These are phyloP conservation scores for Caenorhabditis drosophilae DNA, from an alignment of 2,888 invertebrate species.

Conservation along the genomic window DNA sequence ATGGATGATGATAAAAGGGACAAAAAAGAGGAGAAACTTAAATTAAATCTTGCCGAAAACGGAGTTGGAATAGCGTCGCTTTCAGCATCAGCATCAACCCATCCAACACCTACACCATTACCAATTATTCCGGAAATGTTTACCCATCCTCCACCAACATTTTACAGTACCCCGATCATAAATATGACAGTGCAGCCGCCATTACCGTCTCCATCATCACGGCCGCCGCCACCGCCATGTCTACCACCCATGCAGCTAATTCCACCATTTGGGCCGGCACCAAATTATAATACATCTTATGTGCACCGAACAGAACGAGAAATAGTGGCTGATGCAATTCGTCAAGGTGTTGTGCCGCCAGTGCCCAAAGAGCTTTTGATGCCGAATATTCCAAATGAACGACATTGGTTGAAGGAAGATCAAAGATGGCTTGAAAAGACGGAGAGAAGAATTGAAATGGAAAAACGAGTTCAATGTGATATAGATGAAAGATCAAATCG, in stretches of 20 bases:
- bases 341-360: constrained; percentile 28
- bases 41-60: too few species aligned
- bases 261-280: not conserved
- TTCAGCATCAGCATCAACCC: not conserved
- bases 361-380: constrained; percentile 23
- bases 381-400: not conserved
- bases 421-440: too few species aligned
- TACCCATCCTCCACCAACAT: not conserved
- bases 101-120: not conserved
- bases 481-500: too few species aligned
- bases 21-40: constrained; percentile 10
- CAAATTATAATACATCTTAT: not conserved
- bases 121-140: not conserved
- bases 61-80: not conserved
- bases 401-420: too few species aligned
- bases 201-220: not conserved
- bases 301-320: constrained; percentile 11
- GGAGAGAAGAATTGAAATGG: too few species aligned
- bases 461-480: constrained; percentile 14
- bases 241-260: too few species aligned
- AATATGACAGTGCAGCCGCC: too few species aligned
- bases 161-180: too few species aligned
- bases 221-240: too few species aligned
- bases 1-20: constrained; percentile 15
- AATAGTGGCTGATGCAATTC: constrained; percentile 28